Conservation (phyloP, 2,888 invertebrate genomes). For the Stenoptilia bipunctidactyla region DNA sequence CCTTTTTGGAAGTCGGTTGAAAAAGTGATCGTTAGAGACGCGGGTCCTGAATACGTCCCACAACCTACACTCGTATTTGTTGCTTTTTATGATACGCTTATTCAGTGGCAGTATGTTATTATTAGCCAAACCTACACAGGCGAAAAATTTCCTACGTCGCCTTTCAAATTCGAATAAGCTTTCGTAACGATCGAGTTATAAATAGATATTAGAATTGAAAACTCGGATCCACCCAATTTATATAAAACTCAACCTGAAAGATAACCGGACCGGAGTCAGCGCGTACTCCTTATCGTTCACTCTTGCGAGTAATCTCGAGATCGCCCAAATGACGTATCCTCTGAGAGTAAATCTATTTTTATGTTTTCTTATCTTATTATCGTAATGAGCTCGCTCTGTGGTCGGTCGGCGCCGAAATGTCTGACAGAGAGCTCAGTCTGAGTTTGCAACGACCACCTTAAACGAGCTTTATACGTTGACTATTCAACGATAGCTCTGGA, state of each 20-base stretch:
- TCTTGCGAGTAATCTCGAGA: not conserved
- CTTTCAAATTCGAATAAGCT: too few relatives aligned
- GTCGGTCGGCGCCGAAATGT: slow-evolving; percentile 38
- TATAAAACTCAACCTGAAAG: not conserved
- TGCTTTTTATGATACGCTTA: too few relatives aligned
- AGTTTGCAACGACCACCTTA: slow-evolving; percentile 14
- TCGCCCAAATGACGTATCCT: not conserved
- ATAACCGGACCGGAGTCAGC: not conserved
- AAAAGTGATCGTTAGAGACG: too few relatives aligned
- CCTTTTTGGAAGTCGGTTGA: too few relatives aligned
- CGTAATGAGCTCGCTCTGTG: slow-evolving; percentile 27
- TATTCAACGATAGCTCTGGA: too few relatives aligned
- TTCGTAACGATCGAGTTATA: not conserved
- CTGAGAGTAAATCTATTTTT: not conserved
- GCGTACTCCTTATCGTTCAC: not conserved
- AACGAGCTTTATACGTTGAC: too few relatives aligned
- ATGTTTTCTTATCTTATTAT: not conserved
- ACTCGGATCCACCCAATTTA: not conserved
- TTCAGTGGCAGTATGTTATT: too few relatives aligned
- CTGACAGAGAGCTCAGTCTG: slow-evolving; percentile 26
- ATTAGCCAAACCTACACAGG: too few relatives aligned
- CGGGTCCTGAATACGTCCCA: too few relatives aligned
- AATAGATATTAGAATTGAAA: not conserved
- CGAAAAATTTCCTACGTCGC: too few relatives aligned
- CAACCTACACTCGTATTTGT: too few relatives aligned